These are phyloP conservation scores for Pararge aegeria DNA, from an alignment of 1,140 invertebrate species.

Conservation along the genomic window DNA sequence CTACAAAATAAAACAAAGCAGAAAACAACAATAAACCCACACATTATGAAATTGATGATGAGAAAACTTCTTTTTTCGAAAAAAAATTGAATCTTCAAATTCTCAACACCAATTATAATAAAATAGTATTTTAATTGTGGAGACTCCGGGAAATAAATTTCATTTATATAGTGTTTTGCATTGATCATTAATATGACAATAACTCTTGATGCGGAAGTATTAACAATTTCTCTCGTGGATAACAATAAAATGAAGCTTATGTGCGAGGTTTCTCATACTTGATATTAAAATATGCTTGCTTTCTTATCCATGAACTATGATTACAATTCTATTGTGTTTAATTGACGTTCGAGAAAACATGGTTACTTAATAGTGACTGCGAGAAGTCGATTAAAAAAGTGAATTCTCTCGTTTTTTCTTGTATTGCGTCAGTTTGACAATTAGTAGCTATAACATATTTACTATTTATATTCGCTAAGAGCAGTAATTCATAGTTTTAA, in stretches of 20 bases:
- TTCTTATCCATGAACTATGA: constrained; percentile 11
- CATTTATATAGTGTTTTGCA: background rate
- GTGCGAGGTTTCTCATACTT: constrained; percentile 8
- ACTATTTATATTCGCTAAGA: too few species aligned
- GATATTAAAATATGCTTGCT: constrained; percentile 16
- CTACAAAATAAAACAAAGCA: background rate
- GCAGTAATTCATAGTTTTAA: too few species aligned
- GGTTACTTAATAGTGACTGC: background rate
- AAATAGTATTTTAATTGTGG: too few species aligned
- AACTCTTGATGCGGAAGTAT: background rate
- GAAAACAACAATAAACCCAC: background rate
- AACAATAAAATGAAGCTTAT: constrained; percentile 7
- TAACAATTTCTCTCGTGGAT: constrained; percentile 9
- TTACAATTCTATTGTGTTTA: constrained; percentile 10
- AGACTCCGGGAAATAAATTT: background rate
- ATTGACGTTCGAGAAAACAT: background rate
- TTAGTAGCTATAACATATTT: too few species aligned
- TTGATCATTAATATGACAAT: background rate
- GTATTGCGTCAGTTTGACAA: too few species aligned
- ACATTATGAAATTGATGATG: background rate
- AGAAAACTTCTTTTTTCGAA: too few species aligned
- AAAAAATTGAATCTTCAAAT: too few species aligned
- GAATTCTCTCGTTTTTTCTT: too few species aligned
- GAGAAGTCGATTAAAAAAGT: background rate
- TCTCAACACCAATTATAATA: too few species aligned